phyloP scores from a whole-genome alignment of 1,140 invertebrate genomes.

The Theocolax elegans region DNA sequence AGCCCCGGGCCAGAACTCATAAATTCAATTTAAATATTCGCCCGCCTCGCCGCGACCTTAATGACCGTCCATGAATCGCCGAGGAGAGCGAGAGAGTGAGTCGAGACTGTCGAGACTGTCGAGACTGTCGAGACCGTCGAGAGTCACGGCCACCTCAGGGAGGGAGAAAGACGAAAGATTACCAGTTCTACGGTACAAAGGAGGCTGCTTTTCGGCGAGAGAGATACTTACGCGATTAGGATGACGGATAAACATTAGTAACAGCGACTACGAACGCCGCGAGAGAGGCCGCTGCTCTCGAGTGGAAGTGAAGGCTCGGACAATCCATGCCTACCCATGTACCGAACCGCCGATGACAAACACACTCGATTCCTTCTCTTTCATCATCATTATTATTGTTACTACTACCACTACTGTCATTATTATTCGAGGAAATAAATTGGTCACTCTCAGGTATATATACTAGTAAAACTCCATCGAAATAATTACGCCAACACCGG shows the following conservation, averaged over 20 bases:
- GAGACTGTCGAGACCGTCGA: too few relatives aligned
- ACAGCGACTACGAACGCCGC: neutral
- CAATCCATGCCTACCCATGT: too few relatives aligned
- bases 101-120: too few relatives aligned
- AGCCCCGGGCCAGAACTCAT: conserved; percentile 54
- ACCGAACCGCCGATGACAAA: neutral
- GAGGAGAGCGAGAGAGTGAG: neutral
- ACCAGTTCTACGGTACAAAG: neutral
- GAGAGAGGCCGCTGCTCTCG: neutral
- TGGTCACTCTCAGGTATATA: too few relatives aligned
- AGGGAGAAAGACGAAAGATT: too few relatives aligned
- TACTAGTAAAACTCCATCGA: too few relatives aligned
- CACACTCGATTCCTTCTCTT: neutral
- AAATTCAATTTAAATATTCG: conserved; percentile 67
- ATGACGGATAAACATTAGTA: neutral
- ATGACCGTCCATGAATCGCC: conserved; percentile 55
- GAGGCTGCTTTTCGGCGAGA: neutral
- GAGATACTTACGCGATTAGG: neutral
- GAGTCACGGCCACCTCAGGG: too few relatives aligned
- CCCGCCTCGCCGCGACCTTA: conserved; percentile 55
- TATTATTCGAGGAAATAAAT: too few relatives aligned
- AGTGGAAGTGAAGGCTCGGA: neutral
- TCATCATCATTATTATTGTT: too few relatives aligned
- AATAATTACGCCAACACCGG: too few relatives aligned
- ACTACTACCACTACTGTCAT: neutral